These are phyloP conservation scores for Equus quagga DNA, from an alignment of 2,113 vertebrate genomes.

Conservation along the genomic window DNA sequence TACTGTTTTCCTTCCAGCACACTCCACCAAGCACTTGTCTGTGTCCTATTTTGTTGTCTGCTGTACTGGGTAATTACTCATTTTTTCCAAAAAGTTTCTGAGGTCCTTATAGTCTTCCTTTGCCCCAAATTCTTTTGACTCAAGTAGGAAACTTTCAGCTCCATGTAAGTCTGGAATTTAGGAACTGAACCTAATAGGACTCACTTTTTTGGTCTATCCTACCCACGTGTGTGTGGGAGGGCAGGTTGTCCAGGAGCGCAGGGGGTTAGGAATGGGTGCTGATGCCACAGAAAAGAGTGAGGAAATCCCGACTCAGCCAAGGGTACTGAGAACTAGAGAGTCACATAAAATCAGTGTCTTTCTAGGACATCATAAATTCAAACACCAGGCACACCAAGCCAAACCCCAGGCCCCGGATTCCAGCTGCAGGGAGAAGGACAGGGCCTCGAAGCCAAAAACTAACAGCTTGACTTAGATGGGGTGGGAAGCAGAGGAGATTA, in stretches of 20 bases:
- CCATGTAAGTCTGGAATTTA: neutral
- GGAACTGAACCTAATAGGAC: neutral
- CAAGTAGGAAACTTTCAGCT: neutral
- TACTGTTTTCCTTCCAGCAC: conserved; percentile 2
- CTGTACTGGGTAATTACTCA: neutral
- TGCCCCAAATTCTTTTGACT: neutral
- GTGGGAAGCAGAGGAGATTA: neutral
- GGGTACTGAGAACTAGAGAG: neutral
- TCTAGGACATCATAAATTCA: neutral
- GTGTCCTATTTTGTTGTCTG: conserved; percentile 7
- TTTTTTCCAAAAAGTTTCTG: neutral
- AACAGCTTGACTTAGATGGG: neutral
- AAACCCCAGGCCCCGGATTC: neutral
- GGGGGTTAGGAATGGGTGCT: neutral
- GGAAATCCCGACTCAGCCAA: neutral
- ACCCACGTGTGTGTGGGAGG: too few species aligned
- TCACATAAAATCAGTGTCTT: neutral
- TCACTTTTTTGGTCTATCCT: neutral
- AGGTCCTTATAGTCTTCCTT: neutral
- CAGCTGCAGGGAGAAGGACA: neutral
- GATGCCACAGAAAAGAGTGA: neutral
- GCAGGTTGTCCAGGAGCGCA: accelerated
- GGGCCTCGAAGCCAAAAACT: neutral
- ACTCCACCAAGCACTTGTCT: neutral
- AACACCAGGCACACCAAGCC: neutral